Conservation (phyloP, 2,888 invertebrate genomes). For the Synergus laeviventris region DNA sequence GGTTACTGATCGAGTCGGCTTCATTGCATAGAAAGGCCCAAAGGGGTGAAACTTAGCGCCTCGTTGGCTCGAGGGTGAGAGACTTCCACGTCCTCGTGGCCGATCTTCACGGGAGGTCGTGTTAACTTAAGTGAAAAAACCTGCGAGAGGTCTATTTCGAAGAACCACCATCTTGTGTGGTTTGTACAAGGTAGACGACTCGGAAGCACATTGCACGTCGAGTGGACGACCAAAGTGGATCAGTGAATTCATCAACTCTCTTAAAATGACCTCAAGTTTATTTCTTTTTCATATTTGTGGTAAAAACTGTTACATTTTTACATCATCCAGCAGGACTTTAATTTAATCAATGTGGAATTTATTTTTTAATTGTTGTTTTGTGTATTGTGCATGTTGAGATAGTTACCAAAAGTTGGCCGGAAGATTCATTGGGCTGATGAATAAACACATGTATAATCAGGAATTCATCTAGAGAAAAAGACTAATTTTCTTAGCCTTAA, state of each 20-base stretch:
- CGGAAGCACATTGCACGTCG: slow-evolving; percentile 48
- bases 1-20: background rate
- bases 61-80: slow-evolving; percentile 28
- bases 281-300: background rate
- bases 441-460: no score
- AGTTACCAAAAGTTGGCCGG: background rate
- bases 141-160: slow-evolving; percentile 65
- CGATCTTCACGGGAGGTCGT: slow-evolving; percentile 65
- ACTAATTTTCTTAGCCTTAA: no score
- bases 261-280: background rate
- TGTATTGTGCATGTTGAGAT: background rate
- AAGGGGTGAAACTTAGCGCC: slow-evolving; percentile 52
- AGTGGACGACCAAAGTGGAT: slow-evolving; percentile 51
- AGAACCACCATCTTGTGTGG: slow-evolving; percentile 31
- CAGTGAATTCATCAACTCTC: slow-evolving; percentile 36
- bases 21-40: slow-evolving; percentile 21
- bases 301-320: background rate
- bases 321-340: background rate
- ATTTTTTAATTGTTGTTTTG: background rate
- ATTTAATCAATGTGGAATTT: background rate
- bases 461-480: background rate
- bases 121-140: slow-evolving; percentile 73
- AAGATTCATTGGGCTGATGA: background rate
- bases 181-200: slow-evolving; percentile 26
- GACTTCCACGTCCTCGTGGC: slow-evolving; percentile 46